phyloP scores from a whole-genome alignment of 23 tunicate genomes.

The Oikopleura vanhoeffeni region DNA sequence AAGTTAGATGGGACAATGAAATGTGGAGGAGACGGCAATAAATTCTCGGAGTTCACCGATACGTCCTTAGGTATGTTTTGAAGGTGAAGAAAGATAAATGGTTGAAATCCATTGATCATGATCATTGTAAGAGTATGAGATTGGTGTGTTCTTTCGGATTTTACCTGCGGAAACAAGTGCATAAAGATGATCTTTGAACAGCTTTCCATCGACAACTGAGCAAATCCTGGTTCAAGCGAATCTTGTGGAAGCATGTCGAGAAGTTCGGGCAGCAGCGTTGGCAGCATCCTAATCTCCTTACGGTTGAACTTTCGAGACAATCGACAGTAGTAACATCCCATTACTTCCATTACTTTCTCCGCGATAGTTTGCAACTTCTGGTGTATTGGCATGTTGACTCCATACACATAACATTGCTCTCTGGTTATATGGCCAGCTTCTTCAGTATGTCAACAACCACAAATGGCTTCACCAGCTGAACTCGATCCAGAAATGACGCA shows the following conservation, averaged over 20 bases:
- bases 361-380: no score
- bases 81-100: not conserved
- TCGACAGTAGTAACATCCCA: no score
- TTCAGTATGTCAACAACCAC: not conserved
- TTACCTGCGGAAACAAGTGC: conserved; percentile 18
- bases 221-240: not conserved
- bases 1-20: no score
- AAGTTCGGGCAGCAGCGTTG: not conserved
- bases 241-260: not conserved
- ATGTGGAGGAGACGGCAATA: no score
- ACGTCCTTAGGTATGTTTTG: no score
- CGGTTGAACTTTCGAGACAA: no score
- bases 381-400: not conserved
- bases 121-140: not conserved
- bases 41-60: no score
- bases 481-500: not conserved
- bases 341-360: no score
- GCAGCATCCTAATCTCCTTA: no score
- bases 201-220: not conserved
- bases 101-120: not conserved
- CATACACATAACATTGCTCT: not conserved
- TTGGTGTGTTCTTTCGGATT: conserved; percentile 19
- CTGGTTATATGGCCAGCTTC: not conserved
- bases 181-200: conserved; percentile 15
- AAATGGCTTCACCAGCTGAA: not conserved